These are phyloP conservation scores for Periparus ater DNA, from an alignment of 2,797 vertebrate species.

Conservation along the genomic window DNA sequence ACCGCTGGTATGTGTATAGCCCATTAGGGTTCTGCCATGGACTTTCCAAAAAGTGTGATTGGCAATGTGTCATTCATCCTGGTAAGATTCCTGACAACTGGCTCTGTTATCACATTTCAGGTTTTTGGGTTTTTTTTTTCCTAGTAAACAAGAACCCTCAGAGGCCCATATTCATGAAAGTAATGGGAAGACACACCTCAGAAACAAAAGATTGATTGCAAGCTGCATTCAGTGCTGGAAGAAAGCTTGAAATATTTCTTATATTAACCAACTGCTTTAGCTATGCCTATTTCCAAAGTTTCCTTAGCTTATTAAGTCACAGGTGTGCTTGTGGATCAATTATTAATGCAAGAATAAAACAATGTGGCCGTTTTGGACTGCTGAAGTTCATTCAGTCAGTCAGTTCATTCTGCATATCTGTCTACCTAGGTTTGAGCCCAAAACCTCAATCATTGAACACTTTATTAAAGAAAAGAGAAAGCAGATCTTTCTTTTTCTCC, in stretches of 20 bases:
- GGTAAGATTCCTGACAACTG: neutral
- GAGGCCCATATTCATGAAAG: neutral
- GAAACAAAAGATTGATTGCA: neutral
- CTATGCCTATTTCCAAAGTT: neutral
- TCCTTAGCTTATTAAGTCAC: neutral
- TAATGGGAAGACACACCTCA: neutral
- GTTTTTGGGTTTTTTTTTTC: neutral
- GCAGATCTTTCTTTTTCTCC: neutral
- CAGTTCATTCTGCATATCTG: neutral
- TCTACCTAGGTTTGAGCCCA: neutral
- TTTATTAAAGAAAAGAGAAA: neutral
- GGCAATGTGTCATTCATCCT: neutral
- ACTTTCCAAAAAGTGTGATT: neutral
- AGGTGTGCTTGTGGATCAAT: neutral
- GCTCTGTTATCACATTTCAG: neutral
- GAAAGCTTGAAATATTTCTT: neutral
- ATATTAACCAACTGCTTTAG: neutral
- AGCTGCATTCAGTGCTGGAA: neutral
- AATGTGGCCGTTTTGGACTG: neutral
- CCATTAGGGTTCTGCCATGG: neutral
- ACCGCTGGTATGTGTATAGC: neutral
- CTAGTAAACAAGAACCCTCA: neutral
- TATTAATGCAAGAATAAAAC: slow-evolving; percentile 3
- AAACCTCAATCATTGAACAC: neutral
- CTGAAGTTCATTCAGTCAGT: neutral